Conservation (phyloP, 2,797 vertebrate species). For the Pangasius sanitwongsei region DNA sequence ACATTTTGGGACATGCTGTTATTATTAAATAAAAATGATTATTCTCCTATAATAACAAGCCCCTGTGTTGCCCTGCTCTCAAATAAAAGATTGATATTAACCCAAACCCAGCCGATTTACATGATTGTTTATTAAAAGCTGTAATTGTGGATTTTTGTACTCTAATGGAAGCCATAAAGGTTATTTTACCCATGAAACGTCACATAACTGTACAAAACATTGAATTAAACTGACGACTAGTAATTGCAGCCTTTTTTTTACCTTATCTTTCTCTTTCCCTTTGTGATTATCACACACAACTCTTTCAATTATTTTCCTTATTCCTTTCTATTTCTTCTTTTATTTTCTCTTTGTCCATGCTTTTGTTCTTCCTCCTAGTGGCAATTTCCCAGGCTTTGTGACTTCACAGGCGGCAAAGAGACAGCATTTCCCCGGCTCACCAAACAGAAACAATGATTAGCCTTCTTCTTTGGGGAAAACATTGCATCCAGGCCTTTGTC, state of each 20-base stretch:
- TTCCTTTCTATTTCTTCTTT: constrained; percentile 1
- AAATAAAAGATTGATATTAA: neutral
- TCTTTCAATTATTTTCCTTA: constrained; percentile 9
- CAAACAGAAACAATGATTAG: constrained; percentile 33
- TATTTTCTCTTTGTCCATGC: neutral
- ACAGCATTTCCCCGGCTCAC: neutral
- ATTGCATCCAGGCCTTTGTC: neutral
- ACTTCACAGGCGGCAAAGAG: constrained; percentile 9
- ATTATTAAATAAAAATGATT: neutral
- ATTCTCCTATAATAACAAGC: neutral
- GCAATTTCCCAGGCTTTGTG: constrained; percentile 45
- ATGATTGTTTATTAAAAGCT: constrained; percentile 21
- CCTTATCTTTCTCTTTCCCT: neutral
- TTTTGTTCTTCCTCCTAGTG: constrained; percentile 20
- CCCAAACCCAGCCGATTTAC: constrained; percentile 5
- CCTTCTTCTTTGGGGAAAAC: neutral
- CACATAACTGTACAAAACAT: neutral
- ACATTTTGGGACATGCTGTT: neutral
- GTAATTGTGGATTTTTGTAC: constrained; percentile 10
- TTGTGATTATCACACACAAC: constrained; percentile 21
- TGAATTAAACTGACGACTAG: neutral
- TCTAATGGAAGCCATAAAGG: constrained; percentile 25
- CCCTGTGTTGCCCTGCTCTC: neutral
- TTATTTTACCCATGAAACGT: neutral
- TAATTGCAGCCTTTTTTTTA: constrained; percentile 24